These are phyloP conservation scores for Geophilus truncorum DNA, from an alignment of 2,888 invertebrate genomes.

Conservation along the genomic window DNA sequence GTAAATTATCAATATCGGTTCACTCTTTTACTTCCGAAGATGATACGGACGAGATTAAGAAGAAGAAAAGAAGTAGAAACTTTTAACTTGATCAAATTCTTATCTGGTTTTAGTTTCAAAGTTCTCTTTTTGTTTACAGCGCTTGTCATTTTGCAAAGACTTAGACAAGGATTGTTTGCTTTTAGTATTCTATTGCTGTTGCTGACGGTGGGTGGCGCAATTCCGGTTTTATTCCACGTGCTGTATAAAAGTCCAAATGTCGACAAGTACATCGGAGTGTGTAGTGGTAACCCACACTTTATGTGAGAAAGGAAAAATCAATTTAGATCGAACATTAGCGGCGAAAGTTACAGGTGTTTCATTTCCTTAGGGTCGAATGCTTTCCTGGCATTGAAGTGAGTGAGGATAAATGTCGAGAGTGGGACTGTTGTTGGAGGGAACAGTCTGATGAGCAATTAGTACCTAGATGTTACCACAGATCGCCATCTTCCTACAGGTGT, in stretches of 20 bases:
- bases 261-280: not conserved
- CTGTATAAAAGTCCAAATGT: not conserved
- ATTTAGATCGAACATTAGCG: not conserved
- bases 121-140: not conserved
- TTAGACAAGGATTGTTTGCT: not conserved
- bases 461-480: not conserved
- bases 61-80: not conserved
- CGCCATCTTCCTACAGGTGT: not conserved
- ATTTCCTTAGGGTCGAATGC: not conserved
- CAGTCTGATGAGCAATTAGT: not conserved
- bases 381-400: not conserved
- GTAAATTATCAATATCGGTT: no score
- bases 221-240: not conserved
- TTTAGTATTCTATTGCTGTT: not conserved
- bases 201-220: not conserved
- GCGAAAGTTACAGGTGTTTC: not conserved
- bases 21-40: no score
- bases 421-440: not conserved
- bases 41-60: no score
- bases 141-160: not conserved
- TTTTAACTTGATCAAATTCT: not conserved
- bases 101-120: not conserved
- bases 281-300: not conserved
- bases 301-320: not conserved
- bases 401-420: not conserved